Conservation (phyloP, 2,797 vertebrate species). For the Harpagifer antarcticus region DNA sequence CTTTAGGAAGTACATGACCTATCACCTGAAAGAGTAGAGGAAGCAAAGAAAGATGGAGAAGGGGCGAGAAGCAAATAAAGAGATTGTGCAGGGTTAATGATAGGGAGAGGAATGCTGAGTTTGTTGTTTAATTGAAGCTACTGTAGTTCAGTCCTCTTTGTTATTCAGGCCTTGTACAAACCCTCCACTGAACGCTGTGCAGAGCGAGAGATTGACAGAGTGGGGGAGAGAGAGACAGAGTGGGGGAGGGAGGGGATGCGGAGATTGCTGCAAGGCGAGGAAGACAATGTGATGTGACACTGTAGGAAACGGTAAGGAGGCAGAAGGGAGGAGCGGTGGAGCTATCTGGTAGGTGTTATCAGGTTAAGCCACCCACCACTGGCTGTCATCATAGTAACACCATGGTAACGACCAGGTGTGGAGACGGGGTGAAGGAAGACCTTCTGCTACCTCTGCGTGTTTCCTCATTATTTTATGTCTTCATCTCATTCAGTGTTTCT, state of each 20-base stretch:
- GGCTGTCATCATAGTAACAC: conserved; percentile 76
- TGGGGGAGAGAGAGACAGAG: conserved; percentile 10
- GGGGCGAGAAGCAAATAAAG: conserved; percentile 1
- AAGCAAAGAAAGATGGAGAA: conserved; percentile 13
- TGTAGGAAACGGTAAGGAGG: conserved; percentile 35
- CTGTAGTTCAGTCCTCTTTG: conserved; percentile 31
- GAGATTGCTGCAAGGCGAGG: conserved; percentile 37
- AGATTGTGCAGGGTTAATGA: conserved; percentile 12
- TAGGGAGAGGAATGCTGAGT: conserved; percentile 13
- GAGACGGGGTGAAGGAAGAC: conserved; percentile 37
- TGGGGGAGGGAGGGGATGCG: conserved; percentile 25
- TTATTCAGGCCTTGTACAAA: conserved; percentile 57
- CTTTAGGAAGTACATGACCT: neutral
- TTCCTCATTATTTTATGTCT: conserved; percentile 22
- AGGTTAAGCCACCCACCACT: conserved; percentile 72
- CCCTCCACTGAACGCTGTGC: conserved; percentile 45
- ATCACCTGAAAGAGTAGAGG: neutral
- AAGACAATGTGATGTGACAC: conserved; percentile 55
- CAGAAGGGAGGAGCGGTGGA: conserved; percentile 1
- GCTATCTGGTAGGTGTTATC: conserved; percentile 72
- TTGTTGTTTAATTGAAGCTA: conserved; percentile 43
- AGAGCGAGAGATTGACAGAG: conserved; percentile 36
- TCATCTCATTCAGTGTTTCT: neutral
- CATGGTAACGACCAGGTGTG: conserved; percentile 79
- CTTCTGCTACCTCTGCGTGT: conserved; percentile 30